Conservation (phyloP, 2,797 vertebrate genomes). For the Melanogrammus aeglefinus region DNA sequence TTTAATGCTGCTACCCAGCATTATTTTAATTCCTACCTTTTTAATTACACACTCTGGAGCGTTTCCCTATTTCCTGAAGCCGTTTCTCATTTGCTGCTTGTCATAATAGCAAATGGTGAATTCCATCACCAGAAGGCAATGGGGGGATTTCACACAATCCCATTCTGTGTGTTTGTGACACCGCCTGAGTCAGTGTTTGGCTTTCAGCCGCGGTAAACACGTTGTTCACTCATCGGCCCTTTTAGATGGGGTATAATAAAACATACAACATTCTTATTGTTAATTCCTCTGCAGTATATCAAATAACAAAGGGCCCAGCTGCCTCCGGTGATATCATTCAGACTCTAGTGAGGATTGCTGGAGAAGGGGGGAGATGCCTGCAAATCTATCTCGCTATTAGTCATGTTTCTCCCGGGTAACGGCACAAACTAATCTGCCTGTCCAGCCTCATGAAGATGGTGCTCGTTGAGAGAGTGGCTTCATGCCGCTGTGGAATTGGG, state of each 20-base stretch:
- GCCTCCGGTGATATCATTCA: background rate
- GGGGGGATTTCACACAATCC: slow-evolving; percentile 23
- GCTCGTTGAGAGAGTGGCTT: background rate
- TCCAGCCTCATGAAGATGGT: background rate
- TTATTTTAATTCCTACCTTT: slow-evolving; percentile 63
- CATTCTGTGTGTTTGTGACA: slow-evolving; percentile 38
- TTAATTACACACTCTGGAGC: slow-evolving; percentile 62
- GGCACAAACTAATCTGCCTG: background rate
- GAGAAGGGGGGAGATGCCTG: background rate
- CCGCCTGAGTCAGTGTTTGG: background rate
- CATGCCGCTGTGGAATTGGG: background rate
- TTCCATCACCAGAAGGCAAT: slow-evolving; percentile 46
- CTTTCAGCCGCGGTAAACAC: slow-evolving; percentile 40
- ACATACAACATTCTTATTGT: background rate
- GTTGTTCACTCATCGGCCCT: slow-evolving; percentile 47
- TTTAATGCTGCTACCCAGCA: slow-evolving; percentile 49
- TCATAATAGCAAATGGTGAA: slow-evolving; percentile 55
- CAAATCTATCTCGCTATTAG: background rate
- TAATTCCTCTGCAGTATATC: background rate
- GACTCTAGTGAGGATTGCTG: background rate
- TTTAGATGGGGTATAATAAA: background rate
- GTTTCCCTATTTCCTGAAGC: slow-evolving; percentile 53
- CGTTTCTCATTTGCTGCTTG: slow-evolving; percentile 54
- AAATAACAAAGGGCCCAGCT: background rate
- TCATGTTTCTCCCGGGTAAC: background rate